Evolutionary conservation across 1,140 invertebrate species (phyloP).

Genomic region (Adelges cooleyi): DNA sequence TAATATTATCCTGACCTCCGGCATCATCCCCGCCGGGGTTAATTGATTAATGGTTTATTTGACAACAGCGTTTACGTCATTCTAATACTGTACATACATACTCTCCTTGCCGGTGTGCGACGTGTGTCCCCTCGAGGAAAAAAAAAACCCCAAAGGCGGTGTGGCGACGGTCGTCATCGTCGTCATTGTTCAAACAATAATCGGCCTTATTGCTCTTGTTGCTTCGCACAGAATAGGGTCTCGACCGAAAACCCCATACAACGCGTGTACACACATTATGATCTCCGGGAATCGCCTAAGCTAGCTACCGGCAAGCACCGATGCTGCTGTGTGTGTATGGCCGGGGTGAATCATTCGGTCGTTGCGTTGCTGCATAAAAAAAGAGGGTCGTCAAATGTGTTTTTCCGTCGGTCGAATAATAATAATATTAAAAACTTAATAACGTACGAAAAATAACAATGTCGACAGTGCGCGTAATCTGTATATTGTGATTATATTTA

Average conservation of each 20-base stretch:
- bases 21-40: conserved; percentile 22
- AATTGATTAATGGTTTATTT: conserved; percentile 29
- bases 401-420: conserved; percentile 7
- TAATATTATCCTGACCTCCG: conserved; percentile 20
- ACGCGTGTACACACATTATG: no score
- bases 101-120: neutral
- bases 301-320: neutral
- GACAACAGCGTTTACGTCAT: conserved; percentile 25
- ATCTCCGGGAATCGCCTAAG: neutral
- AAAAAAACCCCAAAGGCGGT: conserved; percentile 6
- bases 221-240: conserved; percentile 6
- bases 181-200: conserved; percentile 29
- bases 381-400: conserved; percentile 2
- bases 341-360: conserved; percentile 18
- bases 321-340: conserved; percentile 3
- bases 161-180: conserved; percentile 13
- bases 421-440: conserved; percentile 19
- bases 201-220: conserved; percentile 27
- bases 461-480: neutral
- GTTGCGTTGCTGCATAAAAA: neutral
- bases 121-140: neutral
- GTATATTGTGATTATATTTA: neutral
- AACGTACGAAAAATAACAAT: conserved; percentile 1
- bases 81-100: neutral
- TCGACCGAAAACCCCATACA: conserved; percentile 1